Evolutionary conservation across 2,113 vertebrate genomes (phyloP).

Genomic region (Epinephelus moara): DNA sequence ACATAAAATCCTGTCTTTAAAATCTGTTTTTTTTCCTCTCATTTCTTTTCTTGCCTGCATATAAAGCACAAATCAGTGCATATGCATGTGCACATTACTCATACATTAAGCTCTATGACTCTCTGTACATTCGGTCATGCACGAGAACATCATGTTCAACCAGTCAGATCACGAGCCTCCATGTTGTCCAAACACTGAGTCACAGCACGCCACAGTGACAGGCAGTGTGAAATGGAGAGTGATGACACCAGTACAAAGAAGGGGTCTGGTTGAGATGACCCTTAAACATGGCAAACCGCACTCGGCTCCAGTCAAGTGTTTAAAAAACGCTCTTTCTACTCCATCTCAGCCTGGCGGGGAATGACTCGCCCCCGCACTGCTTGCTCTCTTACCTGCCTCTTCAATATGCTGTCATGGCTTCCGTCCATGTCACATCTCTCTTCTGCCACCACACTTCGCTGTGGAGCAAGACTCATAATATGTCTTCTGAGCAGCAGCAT

Average conservation of each 20-base stretch:
- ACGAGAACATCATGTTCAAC: constrained; percentile 57
- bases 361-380: constrained; percentile 32
- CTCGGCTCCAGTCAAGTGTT: constrained; percentile 74
- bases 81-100: background rate
- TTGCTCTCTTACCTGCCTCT: constrained; percentile 50
- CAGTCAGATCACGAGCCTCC: constrained; percentile 37
- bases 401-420: constrained; percentile 48
- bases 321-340: constrained; percentile 68
- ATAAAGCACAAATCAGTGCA: constrained; percentile 5
- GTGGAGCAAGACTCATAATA: constrained; percentile 34
- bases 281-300: constrained; percentile 70
- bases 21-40: background rate
- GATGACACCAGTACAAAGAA: constrained; percentile 74
- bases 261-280: constrained; percentile 75
- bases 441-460: constrained; percentile 26
- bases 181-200: constrained; percentile 72
- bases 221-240: constrained; percentile 78
- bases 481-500: constrained; percentile 48
- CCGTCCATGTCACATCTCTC: constrained; percentile 52
- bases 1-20: background rate
- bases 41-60: background rate
- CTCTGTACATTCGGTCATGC: constrained; percentile 33
- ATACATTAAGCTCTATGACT: constrained; percentile 23
- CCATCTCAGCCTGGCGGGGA: constrained; percentile 57
- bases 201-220: constrained; percentile 59